Evolutionary conservation across 2,113 vertebrate genomes (phyloP).

Genomic region (Neodontobutis hainanensis): DNA sequence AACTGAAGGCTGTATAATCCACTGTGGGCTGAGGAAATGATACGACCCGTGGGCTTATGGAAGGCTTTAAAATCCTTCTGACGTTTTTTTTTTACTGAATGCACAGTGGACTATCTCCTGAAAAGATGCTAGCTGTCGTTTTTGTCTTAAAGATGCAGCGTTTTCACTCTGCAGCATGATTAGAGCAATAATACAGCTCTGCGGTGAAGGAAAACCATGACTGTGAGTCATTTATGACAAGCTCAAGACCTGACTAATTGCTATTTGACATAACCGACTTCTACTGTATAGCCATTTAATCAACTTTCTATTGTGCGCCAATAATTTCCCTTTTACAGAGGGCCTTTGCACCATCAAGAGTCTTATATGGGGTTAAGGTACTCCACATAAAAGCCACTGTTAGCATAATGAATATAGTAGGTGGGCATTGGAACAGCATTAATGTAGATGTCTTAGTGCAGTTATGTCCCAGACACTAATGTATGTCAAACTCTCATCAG

Average conservation of each 20-base stretch:
- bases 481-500: neutral
- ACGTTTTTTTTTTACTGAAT: slow-evolving; percentile 13
- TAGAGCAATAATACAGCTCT: neutral
- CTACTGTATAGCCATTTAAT: slow-evolving; percentile 22
- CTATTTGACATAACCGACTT: slow-evolving; percentile 20
- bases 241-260: slow-evolving; percentile 20
- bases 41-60: slow-evolving; percentile 17
- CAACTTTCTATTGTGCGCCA: slow-evolving; percentile 13
- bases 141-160: slow-evolving; percentile 5
- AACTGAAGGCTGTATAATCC: slow-evolving; percentile 36
- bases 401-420: slow-evolving; percentile 33
- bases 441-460: slow-evolving; percentile 1
- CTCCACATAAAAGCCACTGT: slow-evolving; percentile 30
- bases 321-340: neutral
- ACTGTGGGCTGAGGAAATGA: slow-evolving; percentile 21
- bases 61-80: slow-evolving; percentile 26
- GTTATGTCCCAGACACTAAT: slow-evolving; percentile 9
- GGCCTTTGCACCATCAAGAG: slow-evolving; percentile 1
- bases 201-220: neutral
- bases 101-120: slow-evolving; percentile 3
- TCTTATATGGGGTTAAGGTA: slow-evolving; percentile 19
- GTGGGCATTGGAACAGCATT: slow-evolving; percentile 21
- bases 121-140: slow-evolving; percentile 2
- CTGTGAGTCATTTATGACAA: neutral
- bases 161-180: slow-evolving; percentile 2